Conservation (phyloP, 2,113 vertebrate species). For the Caretta caretta region DNA sequence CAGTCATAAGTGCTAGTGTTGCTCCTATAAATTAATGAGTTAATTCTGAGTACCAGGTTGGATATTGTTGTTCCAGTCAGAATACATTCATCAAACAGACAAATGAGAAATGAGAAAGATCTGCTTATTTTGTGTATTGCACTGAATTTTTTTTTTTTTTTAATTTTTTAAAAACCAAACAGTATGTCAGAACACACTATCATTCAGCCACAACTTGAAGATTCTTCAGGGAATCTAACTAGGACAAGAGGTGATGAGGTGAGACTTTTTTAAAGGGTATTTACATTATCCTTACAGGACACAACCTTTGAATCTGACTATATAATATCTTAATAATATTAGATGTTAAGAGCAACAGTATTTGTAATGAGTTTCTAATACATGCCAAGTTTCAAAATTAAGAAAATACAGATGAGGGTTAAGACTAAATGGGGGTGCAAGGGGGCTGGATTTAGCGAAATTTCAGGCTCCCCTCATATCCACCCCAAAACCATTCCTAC, state of each 20-base stretch:
- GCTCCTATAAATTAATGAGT: not conserved
- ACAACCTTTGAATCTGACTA: not conserved
- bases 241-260: slow-evolving; percentile 81
- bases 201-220: slow-evolving; percentile 73
- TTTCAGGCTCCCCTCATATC: not conserved
- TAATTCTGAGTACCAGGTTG: not conserved
- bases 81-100: not conserved
- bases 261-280: slow-evolving; percentile 25
- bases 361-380: not conserved
- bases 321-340: not conserved
- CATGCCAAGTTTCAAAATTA: not conserved
- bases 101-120: not conserved
- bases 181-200: slow-evolving; percentile 74
- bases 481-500: not conserved
- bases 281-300: not conserved
- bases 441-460: not conserved
- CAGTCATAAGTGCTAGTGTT: fast-evolving
- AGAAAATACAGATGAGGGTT: not conserved
- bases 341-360: not conserved
- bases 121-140: slow-evolving; percentile 15
- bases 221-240: slow-evolving; percentile 71
- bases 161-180: slow-evolving; percentile 44
- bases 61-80: not conserved
- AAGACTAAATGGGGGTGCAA: not conserved
- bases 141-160: not conserved